Conservation (phyloP, 2,888 invertebrate species). For the Zelleria hepariella region DNA sequence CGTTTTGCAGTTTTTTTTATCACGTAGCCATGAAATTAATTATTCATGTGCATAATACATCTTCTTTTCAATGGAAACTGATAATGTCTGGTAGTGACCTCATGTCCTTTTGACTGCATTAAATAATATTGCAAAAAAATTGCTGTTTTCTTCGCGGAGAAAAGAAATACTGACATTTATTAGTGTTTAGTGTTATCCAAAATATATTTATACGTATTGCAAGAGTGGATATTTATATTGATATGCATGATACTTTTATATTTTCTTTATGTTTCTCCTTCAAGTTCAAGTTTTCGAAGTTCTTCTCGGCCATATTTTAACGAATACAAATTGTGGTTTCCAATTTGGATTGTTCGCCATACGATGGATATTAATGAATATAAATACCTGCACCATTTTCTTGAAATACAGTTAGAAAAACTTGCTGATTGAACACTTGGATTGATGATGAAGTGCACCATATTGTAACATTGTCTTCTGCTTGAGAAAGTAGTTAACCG, state of each 20-base stretch:
- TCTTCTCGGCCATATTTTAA: too few species aligned
- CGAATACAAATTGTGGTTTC: too few species aligned
- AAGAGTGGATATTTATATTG: too few species aligned
- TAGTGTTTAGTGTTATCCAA: too few species aligned
- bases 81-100: constrained; percentile 2
- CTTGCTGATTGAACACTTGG: background rate
- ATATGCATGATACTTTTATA: too few species aligned
- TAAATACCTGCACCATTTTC: background rate
- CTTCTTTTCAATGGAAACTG: constrained; percentile 1
- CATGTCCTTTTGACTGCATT: background rate
- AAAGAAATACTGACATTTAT: too few species aligned
- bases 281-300: too few species aligned
- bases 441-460: background rate
- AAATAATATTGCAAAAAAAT: background rate
- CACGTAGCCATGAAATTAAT: background rate
- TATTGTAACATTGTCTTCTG: background rate
- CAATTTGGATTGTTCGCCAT: too few species aligned
- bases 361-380: background rate
- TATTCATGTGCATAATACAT: background rate
- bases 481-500: background rate
- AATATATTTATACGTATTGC: too few species aligned
- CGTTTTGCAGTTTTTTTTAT: background rate
- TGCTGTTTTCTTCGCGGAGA: too few species aligned
- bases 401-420: background rate
- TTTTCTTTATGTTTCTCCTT: too few species aligned